Evolutionary conservation across 1,140 invertebrate species (phyloP), one percentile per base, ranked within the genome.

Genomic region (Kradibia gibbosae): DNA sequence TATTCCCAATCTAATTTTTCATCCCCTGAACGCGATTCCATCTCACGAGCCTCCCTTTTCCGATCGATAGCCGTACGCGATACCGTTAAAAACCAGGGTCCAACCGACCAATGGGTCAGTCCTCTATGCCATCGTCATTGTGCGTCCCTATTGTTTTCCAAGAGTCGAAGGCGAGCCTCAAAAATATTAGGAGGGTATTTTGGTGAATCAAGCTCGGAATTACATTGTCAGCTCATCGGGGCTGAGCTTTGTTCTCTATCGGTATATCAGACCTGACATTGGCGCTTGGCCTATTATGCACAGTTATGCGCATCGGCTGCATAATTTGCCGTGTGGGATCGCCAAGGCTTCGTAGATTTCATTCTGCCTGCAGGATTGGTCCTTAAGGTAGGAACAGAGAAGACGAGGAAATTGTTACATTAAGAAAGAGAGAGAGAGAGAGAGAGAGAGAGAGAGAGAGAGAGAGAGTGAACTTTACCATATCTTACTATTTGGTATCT

Each of bases 161-260:
- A 39, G 62, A 67, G 62, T n/a, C n/a, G 53, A 75, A 13, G 42
- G 85, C 76, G 72, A 81, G 84, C n/a, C 10, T 39, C 75, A 79
- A 84, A 84, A 86, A 89, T 88, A 88, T 88, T 86, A 88, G 82
- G 84, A 85, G 84, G 81, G 72, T 84, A 83, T 88, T 86, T 87
- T 78, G 85, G 75, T 70, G 83, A 84, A 72, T 84, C 83, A 80
- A 84, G 82, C 82, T 79, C 71, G 79, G 80, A 88, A 88, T 87
- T 84, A 85, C 84, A 84, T 82, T 87, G 85, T 89, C 88, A 89
- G 87, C 85, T 88, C 86, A 84, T 89, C 71, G 82, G 81, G 86
- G 85, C 86, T 85, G 83, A 85, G 87, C 86, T 88, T 88, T 86
- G 86, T 86, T 84, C 84, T 83, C 76, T 60, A 20, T 77, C 42